Percentiles rank a stretch among this genome's conserved stretches.
phyloP scores from a whole-genome alignment of 2,888 invertebrate species.

The Gandaritis pyraliata region DNA sequence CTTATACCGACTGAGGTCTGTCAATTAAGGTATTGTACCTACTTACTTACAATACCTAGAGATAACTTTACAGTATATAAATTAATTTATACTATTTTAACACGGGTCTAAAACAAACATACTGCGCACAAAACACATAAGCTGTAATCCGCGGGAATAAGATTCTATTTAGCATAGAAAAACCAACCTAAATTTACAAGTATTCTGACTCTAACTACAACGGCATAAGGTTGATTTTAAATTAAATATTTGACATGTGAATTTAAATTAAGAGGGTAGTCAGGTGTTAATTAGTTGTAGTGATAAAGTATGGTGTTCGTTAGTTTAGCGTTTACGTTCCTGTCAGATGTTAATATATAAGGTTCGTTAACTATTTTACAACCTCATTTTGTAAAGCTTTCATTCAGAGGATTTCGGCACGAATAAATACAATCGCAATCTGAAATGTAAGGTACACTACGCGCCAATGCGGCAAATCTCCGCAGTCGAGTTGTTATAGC shows the following conservation, averaged over 20 bases:
- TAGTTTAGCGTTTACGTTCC: constrained; percentile 16
- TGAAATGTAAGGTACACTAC: too few species aligned
- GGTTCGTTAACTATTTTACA: constrained; percentile 11
- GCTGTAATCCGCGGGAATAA: neutral
- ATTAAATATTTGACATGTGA: neutral
- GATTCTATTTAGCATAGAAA: constrained; percentile 9
- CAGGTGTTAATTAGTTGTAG: constrained; percentile 54
- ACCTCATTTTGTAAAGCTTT: constrained; percentile 5
- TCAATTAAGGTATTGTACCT: too few species aligned
- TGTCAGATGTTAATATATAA: constrained; percentile 32
- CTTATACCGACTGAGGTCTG: too few species aligned
- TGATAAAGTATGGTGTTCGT: constrained; percentile 49
- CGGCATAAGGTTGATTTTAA: constrained; percentile 27
- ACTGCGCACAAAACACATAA: neutral
- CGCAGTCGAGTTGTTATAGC: too few species aligned
- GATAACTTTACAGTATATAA: too few species aligned
- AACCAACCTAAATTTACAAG: neutral
- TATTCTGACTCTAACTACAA: constrained; percentile 5
- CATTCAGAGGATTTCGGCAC: neutral
- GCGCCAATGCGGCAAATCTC: too few species aligned
- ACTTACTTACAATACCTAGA: too few species aligned
- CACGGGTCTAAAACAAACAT: constrained; percentile 39
- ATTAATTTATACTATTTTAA: constrained; percentile 43
- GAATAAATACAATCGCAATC: too few species aligned
- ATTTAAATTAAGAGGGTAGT: constrained; percentile 37